phyloP scores from a whole-genome alignment of 2,888 invertebrate genomes.

The Operophtera brumata region DNA sequence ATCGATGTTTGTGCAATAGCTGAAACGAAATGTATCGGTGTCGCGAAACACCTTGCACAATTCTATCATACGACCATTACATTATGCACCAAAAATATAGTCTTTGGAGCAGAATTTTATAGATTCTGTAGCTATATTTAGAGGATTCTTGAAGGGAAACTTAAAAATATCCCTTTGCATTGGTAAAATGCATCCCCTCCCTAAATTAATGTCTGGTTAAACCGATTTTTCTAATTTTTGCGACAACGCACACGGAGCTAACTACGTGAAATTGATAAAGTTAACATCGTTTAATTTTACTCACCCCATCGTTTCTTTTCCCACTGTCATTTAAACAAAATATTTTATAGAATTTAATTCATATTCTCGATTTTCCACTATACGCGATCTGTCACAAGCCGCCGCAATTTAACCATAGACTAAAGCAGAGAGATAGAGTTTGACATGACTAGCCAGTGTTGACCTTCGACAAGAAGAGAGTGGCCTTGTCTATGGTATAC shows the following conservation, averaged over 20 bases:
- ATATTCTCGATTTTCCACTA: constrained; percentile 59
- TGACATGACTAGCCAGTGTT: constrained; percentile 9
- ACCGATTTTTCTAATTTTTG: constrained; percentile 44
- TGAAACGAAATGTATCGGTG: constrained; percentile 27
- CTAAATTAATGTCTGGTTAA: constrained; percentile 68
- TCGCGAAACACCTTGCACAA: constrained; percentile 25
- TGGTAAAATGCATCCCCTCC: constrained; percentile 79
- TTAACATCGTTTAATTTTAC: constrained; percentile 46
- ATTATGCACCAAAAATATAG: background rate
- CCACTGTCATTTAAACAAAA: constrained; percentile 86
- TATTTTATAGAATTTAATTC: constrained; percentile 48
- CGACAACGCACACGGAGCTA: constrained; percentile 9
- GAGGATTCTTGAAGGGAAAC: constrained; percentile 39
- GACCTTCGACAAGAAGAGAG: constrained; percentile 1
- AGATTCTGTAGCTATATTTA: constrained; percentile 14
- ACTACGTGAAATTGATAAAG: constrained; percentile 25
- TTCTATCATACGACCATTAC: background rate
- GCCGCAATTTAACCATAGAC: constrained; percentile 55
- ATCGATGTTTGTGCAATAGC: constrained; percentile 65
- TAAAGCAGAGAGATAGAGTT: constrained; percentile 26
- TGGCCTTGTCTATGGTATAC: background rate
- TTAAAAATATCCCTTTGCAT: constrained; percentile 74
- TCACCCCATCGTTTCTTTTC: constrained; percentile 91
- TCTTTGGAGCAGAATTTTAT: background rate
- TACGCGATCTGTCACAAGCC: constrained; percentile 59